These are phyloP conservation scores for Drosophila elegans DNA, from an alignment of 1,140 invertebrate genomes.

Conservation along the genomic window DNA sequence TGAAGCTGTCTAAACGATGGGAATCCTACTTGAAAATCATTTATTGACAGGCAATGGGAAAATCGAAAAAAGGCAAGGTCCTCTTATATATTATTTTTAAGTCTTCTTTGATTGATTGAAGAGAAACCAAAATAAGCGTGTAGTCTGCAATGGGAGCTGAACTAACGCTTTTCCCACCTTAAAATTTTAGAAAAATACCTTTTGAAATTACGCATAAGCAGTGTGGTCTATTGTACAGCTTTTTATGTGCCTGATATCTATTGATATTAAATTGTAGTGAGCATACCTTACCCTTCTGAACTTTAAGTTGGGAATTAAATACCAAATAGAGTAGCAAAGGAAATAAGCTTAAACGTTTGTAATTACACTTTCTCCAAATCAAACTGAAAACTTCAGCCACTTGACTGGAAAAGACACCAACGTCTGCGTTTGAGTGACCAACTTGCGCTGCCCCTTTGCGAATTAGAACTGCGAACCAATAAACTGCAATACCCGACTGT, in stretches of 20 bases:
- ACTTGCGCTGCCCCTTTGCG: constrained; percentile 3
- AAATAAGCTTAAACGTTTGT: not conserved
- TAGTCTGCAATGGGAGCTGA: too few relatives aligned
- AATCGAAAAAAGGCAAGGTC: not conserved
- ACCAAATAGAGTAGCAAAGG: not conserved
- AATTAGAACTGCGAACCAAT: constrained; percentile 31
- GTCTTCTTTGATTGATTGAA: not conserved
- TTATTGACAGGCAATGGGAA: constrained; percentile 1
- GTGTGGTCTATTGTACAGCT: too few relatives aligned
- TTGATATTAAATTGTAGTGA: too few relatives aligned
- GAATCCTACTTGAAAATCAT: constrained; percentile 2
- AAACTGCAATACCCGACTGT: constrained; percentile 41
- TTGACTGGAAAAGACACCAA: constrained; percentile 12
- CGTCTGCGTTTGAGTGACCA: constrained; percentile 32
- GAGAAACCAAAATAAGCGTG: too few relatives aligned
- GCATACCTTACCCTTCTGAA: too few relatives aligned
- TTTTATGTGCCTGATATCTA: too few relatives aligned
- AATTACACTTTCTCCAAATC: not conserved
- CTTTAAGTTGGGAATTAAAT: not conserved
- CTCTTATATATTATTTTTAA: not conserved
- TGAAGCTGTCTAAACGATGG: not conserved
- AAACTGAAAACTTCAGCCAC: not conserved
- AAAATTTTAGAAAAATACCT: too few relatives aligned
- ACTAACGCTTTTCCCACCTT: too few relatives aligned
- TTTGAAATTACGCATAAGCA: too few relatives aligned